Base-by-base conservation (phyloP, 1,140 invertebrate genomes). In the Orius laevigatus region DNA sequence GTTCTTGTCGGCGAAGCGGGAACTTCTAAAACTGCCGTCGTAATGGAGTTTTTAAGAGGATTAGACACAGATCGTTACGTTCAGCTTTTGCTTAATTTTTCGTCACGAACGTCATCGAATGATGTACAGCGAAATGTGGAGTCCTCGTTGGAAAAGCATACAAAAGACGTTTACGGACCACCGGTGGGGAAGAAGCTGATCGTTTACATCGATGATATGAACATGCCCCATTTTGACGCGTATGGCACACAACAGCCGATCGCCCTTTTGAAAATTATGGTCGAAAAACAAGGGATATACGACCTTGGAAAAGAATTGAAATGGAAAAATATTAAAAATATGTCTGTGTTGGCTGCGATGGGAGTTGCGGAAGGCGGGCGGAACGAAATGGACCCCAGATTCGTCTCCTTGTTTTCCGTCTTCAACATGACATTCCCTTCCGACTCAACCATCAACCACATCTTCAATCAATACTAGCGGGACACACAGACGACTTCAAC, bases 181-280 rank as follows among this genome's bases (percentile, higher is more conserved):
- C 76, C 84, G 3, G 70, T 81, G 35, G 87, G 87, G 14, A 92
- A 89, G 66, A 79, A 81, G 58, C 69, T 93, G 55, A 69, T 90
- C 38, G 74, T 88, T 54, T 93, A 93, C 60, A 81, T 94, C 54
- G 90, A 94, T 62, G 87, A 94, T 58, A 80, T 94, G 77, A 91
- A 93, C 63, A 91, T 91, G 86, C 87, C 88, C 33, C 19, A 53
- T 58, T 57, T 52, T 5, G 34, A 41, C 41, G 8, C 35, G 9
- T 41, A 39, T 42, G 88, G 88, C 1, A 92, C 85, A 0, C 88
- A 93, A 63, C 89, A 93, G 58, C 88, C 89, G 0, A 89, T 93
- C 53, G 89, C 89, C 1, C 61, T 93, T 6, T 64, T 94, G 1
- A 93, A 92, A 63, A 62, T 91, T 14, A 61, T 93, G 1, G 74